Conservation (phyloP, 1,140 invertebrate genomes). For the Rhagoletis zephyria region DNA sequence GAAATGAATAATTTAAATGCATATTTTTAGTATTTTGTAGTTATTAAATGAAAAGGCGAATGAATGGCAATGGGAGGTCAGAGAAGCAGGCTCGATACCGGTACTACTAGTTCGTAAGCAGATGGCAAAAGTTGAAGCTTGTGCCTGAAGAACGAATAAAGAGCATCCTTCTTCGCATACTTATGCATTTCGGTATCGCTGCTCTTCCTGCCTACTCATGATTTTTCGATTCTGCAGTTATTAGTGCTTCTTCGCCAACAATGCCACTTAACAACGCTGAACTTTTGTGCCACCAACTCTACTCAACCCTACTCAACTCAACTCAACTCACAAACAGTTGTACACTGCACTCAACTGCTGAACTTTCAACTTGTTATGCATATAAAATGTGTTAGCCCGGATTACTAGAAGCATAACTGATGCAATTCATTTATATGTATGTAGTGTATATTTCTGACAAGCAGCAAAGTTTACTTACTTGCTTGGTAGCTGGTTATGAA, state of each 20-base stretch:
- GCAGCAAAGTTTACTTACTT: conserved; percentile 6
- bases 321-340: not conserved
- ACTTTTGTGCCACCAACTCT: conserved; percentile 40
- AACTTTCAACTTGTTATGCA: conserved; percentile 41
- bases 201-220: not conserved
- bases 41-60: conserved; percentile 44
- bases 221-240: conserved; percentile 6
- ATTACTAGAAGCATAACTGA: conserved; percentile 30
- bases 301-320: not conserved
- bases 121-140: not conserved
- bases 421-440: not conserved
- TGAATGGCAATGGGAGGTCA: not conserved
- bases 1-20: conserved; percentile 51
- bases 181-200: too few relatives aligned
- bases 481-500: conserved; percentile 42
- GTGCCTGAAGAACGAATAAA: not conserved
- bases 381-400: conserved; percentile 28
- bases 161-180: not conserved
- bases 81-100: not conserved
- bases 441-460: not conserved
- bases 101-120: not conserved
- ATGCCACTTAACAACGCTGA: conserved; percentile 30
- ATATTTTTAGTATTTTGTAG: conserved; percentile 50
- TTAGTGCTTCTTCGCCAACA: conserved; percentile 32
- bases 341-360: not conserved